phyloP scores from a whole-genome alignment of 2,113 vertebrate genomes.

The Bambusicola thoracicus region DNA sequence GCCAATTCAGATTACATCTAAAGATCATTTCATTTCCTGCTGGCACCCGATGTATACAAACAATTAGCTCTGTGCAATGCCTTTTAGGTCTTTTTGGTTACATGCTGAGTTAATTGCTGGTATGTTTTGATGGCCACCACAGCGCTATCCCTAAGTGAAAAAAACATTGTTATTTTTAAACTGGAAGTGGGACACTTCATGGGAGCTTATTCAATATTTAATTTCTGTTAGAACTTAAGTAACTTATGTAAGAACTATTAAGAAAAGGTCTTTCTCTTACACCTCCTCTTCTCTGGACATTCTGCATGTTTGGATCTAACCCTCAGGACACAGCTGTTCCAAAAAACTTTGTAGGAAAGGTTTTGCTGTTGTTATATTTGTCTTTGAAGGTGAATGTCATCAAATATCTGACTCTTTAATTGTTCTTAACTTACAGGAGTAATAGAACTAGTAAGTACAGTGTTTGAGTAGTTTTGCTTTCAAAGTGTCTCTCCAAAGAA shows the following conservation, averaged over 20 bases:
- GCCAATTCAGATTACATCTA: background rate
- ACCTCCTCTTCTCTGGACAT: background rate
- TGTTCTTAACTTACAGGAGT: background rate
- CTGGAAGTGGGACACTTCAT: background rate
- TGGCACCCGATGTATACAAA: background rate
- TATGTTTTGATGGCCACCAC: background rate
- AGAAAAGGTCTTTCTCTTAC: background rate
- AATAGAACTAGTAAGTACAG: background rate
- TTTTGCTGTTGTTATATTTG: background rate
- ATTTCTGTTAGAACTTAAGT: background rate
- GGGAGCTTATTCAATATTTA: background rate
- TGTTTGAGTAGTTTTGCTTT: background rate
- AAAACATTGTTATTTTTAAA: background rate
- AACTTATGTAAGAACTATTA: background rate
- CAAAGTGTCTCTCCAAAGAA: background rate
- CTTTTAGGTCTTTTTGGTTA: background rate
- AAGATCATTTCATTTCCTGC: background rate
- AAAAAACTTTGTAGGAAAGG: background rate
- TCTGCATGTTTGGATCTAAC: background rate
- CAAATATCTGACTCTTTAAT: background rate
- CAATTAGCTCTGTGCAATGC: background rate
- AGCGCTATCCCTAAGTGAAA: background rate
- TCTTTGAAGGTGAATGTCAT: background rate
- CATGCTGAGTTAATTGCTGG: background rate
- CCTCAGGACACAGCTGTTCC: background rate